phyloP scores from a whole-genome alignment of 2,888 invertebrate genomes.

The Linnaemya tessellans region DNA sequence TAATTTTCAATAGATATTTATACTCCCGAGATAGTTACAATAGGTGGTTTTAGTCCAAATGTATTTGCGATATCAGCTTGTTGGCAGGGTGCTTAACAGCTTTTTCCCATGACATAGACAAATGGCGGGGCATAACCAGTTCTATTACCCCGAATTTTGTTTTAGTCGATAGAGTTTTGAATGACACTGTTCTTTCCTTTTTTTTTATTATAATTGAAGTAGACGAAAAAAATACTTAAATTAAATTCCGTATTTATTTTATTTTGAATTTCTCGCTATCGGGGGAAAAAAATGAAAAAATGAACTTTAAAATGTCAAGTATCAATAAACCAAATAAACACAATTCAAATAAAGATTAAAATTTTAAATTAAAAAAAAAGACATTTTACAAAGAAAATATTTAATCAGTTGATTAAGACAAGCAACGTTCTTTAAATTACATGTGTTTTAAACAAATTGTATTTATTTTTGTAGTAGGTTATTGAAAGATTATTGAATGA shows the following conservation, averaged over 20 bases:
- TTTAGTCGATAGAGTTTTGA: conserved; percentile 4
- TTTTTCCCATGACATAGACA: too few species aligned
- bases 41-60: too few species aligned
- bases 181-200: conserved; percentile 4
- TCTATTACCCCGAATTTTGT: too few species aligned
- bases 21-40: too few species aligned
- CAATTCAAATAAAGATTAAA: conserved; percentile 28
- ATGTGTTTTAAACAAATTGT: background rate
- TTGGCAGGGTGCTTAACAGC: too few species aligned
- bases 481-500: background rate
- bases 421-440: background rate
- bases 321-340: conserved; percentile 11
- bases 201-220: conserved; percentile 11
- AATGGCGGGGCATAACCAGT: too few species aligned
- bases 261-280: background rate
- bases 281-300: background rate
- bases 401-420: conserved; percentile 7
- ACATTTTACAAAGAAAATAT: background rate
- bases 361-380: background rate
- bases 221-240: conserved; percentile 5
- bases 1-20: too few species aligned
- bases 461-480: background rate
- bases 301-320: conserved; percentile 55
- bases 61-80: too few species aligned
- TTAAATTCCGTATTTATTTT: conserved; percentile 12